phyloP scores from a whole-genome alignment of 2,113 vertebrate genomes.

The Siniperca knerii region DNA sequence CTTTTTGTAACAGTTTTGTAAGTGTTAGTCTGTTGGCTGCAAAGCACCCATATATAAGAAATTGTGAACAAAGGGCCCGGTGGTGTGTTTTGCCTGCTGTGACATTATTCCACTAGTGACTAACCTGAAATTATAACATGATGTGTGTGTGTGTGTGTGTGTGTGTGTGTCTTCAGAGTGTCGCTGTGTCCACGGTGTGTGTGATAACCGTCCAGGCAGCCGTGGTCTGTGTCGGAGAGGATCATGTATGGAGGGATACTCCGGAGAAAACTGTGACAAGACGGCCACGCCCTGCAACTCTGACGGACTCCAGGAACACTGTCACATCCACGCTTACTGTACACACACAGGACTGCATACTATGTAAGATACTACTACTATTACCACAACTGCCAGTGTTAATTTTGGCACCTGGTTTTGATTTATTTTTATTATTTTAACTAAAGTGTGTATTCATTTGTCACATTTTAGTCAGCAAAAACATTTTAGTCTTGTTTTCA shows the following conservation, averaged over 20 bases:
- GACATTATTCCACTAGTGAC: neutral
- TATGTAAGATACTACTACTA: conserved; percentile 25
- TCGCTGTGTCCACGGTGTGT: conserved; percentile 91
- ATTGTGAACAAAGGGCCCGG: neutral
- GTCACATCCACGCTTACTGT: conserved; percentile 87
- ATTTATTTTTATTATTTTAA: neutral
- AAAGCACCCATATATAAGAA: neutral
- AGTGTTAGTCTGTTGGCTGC: too few species aligned
- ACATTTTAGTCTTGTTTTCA: neutral
- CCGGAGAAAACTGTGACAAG: conserved; percentile 90
- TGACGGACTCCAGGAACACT: conserved; percentile 79
- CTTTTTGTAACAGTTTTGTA: too few species aligned
- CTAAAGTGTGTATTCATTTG: neutral
- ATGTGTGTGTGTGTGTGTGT: neutral
- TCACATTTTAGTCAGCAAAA: neutral
- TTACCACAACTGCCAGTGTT: too few species aligned
- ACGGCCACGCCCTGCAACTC: conserved; percentile 82
- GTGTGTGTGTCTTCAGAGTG: conserved; percentile 85
- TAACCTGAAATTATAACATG: neutral
- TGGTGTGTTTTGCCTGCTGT: neutral
- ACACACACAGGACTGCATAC: conserved; percentile 36
- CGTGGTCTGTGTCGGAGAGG: conserved; percentile 88
- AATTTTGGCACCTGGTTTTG: neutral
- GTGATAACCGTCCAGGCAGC: conserved; percentile 94
- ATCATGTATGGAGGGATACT: conserved; percentile 88